These are phyloP conservation scores for Pseudochirops corinnae DNA, from an alignment of 2,797 vertebrate genomes.

Conservation along the genomic window DNA sequence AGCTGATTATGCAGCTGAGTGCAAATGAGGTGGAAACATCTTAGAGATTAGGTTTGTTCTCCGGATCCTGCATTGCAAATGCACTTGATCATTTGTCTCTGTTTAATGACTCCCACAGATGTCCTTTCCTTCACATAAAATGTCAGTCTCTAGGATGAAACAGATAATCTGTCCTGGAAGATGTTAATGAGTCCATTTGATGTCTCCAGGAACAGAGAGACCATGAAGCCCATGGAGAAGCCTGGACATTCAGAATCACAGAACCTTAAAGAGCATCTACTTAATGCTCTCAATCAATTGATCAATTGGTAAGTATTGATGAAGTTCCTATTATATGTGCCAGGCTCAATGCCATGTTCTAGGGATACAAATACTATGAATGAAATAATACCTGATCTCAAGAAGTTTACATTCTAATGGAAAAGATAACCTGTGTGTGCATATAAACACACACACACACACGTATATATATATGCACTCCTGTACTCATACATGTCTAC, in stretches of 20 bases:
- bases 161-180: slow-evolving; percentile 52
- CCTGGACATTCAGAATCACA: not conserved
- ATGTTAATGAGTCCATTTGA: slow-evolving; percentile 15
- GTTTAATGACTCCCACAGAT: slow-evolving; percentile 69
- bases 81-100: slow-evolving; percentile 76
- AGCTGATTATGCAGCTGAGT: slow-evolving; percentile 86
- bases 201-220: slow-evolving; percentile 15
- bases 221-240: not conserved
- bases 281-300: not conserved
- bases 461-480: not conserved
- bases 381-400: not conserved
- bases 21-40: slow-evolving; percentile 87
- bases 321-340: not conserved
- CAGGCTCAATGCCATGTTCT: not conserved
- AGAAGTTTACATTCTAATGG: not conserved
- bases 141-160: slow-evolving; percentile 42
- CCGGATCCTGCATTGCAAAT: slow-evolving; percentile 86
- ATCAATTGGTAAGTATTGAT: not conserved
- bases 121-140: slow-evolving; percentile 34
- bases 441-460: not conserved
- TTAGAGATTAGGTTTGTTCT: slow-evolving; percentile 86
- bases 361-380: not conserved
- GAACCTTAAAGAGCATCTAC: not conserved
- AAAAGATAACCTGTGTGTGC: not conserved
- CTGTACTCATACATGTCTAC: not conserved